Evolutionary conservation across 2,113 vertebrate species (phyloP).

Genomic region (Lonchura striata): DNA sequence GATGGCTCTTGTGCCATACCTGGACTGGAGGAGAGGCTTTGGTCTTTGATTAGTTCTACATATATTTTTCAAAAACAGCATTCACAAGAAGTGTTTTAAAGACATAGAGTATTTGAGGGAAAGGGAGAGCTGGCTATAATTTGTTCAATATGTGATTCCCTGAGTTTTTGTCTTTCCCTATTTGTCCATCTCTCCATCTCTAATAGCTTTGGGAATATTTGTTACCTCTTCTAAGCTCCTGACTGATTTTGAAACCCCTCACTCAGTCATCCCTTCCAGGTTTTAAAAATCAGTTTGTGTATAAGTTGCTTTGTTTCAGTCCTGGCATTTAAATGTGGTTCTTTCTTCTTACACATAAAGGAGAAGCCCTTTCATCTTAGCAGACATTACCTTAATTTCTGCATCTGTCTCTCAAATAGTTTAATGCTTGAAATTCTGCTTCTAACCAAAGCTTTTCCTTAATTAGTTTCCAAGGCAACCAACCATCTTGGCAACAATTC

Average conservation of each 20-base stretch:
- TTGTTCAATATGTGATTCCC: background rate
- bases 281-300: slow-evolving; percentile 50
- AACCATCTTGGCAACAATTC: slow-evolving; percentile 51
- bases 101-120: background rate
- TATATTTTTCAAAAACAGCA: background rate
- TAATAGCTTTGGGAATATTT: slow-evolving; percentile 13
- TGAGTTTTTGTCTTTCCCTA: background rate
- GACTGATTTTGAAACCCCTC: slow-evolving; percentile 24
- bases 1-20: background rate
- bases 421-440: slow-evolving; percentile 66
- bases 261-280: background rate
- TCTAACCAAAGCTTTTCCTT: slow-evolving; percentile 54
- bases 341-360: slow-evolving; percentile 52
- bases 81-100: background rate
- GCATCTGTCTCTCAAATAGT: slow-evolving; percentile 64
- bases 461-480: slow-evolving; percentile 75
- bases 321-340: slow-evolving; percentile 8
- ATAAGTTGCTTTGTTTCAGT: slow-evolving; percentile 42
- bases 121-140: background rate
- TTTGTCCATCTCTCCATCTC: background rate
- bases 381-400: slow-evolving; percentile 75
- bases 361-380: slow-evolving; percentile 59
- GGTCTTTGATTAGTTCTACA: background rate
- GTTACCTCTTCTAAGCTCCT: slow-evolving; percentile 23
- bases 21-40: background rate